Conservation (phyloP, 1,140 invertebrate species). For the Andrena cerasifolii region DNA sequence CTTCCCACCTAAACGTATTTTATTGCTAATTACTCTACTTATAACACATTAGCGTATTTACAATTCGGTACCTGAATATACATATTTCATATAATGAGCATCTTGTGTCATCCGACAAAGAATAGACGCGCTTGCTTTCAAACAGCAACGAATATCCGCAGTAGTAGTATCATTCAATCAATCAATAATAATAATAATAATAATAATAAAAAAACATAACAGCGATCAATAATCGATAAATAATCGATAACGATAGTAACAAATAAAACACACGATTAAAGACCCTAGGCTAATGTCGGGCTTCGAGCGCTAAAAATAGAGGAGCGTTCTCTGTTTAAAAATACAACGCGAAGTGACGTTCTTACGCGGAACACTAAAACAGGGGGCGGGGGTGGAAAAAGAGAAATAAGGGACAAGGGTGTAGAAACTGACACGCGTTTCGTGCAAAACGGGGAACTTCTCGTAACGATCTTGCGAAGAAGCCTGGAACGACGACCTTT, state of each 20-base stretch:
- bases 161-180: not conserved
- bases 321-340: slow-evolving; percentile 2
- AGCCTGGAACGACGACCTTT: slow-evolving; percentile 19
- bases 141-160: slow-evolving; percentile 14
- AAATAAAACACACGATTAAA: slow-evolving; percentile 39
- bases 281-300: slow-evolving; percentile 38
- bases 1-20: slow-evolving; percentile 36
- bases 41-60: slow-evolving; percentile 50
- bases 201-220: not conserved
- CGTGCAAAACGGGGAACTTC: slow-evolving; percentile 7
- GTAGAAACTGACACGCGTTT: slow-evolving; percentile 17
- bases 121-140: slow-evolving; percentile 11
- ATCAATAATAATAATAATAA: not conserved
- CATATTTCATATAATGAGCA: slow-evolving; percentile 33
- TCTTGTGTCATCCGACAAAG: slow-evolving; percentile 29
- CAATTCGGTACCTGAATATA: slow-evolving; percentile 45
- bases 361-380: not conserved
- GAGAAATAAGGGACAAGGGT: slow-evolving; percentile 20
- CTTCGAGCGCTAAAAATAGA: slow-evolving; percentile 25
- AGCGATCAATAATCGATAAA: slow-evolving; percentile 6
- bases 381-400: no score
- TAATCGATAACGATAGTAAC: slow-evolving; percentile 45
- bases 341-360: not conserved
- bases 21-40: slow-evolving; percentile 23
- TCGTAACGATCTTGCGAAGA: slow-evolving; percentile 12